Percentiles rank a stretch among this genome's conserved stretches.
These are phyloP conservation scores for Halcyon chelicuti DNA, from an alignment of 2,797 vertebrate species.

Conservation along the genomic window DNA sequence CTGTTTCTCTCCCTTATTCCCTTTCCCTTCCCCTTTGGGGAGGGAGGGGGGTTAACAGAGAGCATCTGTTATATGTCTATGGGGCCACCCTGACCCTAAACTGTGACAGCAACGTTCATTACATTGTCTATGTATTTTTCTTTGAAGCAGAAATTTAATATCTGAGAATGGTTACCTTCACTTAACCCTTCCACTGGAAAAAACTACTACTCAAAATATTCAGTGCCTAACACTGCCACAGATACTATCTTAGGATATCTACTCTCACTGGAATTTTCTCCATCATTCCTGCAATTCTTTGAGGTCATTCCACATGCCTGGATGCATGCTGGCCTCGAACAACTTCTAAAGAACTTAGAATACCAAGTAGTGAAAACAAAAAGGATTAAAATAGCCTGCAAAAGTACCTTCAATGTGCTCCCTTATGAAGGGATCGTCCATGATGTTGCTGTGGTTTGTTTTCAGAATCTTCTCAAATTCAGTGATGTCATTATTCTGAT, in stretches of 20 bases:
- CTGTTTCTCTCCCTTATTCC: too few relatives aligned
- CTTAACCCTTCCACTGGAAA: neutral
- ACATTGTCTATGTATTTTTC: neutral
- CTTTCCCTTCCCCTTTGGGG: too few relatives aligned
- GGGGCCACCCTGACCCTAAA: too few relatives aligned
- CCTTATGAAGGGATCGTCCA: conserved; percentile 99
- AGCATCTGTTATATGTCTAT: too few relatives aligned
- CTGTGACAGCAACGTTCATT: neutral
- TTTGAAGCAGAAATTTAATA: neutral
- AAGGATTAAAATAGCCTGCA: neutral
- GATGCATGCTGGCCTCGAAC: neutral
- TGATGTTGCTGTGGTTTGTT: conserved; percentile 99
- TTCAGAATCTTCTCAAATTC: conserved; percentile 99
- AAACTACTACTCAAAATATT: neutral
- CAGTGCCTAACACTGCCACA: neutral
- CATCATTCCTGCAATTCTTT: neutral
- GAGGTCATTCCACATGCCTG: neutral
- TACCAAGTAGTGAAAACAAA: neutral
- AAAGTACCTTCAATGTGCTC: conserved; percentile 97
- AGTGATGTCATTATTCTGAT: conserved; percentile 99
- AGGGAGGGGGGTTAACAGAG: too few relatives aligned
- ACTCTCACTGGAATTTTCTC: neutral
- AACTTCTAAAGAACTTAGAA: neutral
- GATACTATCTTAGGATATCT: neutral
- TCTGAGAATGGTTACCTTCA: neutral